phyloP scores from a whole-genome alignment of 1,140 invertebrate genomes.

The Callitettix versicolor region DNA sequence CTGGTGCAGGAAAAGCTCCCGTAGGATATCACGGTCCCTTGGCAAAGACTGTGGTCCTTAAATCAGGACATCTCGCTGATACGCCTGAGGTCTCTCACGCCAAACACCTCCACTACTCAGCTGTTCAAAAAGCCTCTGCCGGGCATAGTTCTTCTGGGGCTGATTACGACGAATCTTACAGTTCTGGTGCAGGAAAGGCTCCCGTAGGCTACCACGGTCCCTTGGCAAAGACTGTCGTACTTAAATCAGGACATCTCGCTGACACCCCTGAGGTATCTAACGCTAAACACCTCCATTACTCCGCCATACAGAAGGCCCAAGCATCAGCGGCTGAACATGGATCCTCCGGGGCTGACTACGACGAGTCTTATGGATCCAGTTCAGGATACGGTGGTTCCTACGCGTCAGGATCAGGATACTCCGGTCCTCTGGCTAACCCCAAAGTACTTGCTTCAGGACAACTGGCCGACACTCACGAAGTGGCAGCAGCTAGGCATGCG shows the following conservation, averaged over 20 bases:
- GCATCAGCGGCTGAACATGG: neutral
- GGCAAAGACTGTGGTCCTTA: slow-evolving; percentile 10
- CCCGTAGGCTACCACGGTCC: slow-evolving; percentile 8
- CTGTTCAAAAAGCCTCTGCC: too few species aligned
- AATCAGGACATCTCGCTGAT: slow-evolving; percentile 15
- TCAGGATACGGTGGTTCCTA: neutral
- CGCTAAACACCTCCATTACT: slow-evolving; percentile 22
- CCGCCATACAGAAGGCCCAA: too few species aligned
- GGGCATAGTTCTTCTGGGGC: too few species aligned
- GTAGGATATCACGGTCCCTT: slow-evolving; percentile 11
- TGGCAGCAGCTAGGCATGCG: neutral
- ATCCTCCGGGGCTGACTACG: neutral
- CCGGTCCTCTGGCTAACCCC: neutral
- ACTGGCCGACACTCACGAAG: slow-evolving; percentile 5
- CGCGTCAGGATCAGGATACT: neutral
- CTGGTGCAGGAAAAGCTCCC: neutral
- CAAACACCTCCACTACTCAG: slow-evolving; percentile 21
- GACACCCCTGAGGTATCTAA: slow-evolving; percentile 19
- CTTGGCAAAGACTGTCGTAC: slow-evolving; percentile 6
- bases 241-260: slow-evolving; percentile 12
- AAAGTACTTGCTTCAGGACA: neutral
- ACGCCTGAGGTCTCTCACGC: slow-evolving; percentile 21
- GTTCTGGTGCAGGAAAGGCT: neutral
- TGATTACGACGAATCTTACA: too few species aligned
- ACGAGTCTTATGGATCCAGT: neutral